Base-by-base conservation (phyloP, 2,113 vertebrate genomes). In the Macrotis lagotis region DNA sequence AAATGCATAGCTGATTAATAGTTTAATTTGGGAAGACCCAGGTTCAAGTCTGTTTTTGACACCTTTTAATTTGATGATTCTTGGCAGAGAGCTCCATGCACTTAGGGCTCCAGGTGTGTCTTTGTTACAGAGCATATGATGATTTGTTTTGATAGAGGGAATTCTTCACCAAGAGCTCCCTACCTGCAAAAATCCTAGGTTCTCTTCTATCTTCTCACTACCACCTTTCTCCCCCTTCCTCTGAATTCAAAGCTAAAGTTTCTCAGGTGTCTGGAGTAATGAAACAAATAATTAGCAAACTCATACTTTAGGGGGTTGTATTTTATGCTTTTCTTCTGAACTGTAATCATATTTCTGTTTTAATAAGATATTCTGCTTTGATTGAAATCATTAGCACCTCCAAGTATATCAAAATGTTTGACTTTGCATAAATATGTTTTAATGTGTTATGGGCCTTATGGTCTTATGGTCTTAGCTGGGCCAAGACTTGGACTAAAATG, bases 51-150 rank as follows among this genome's bases (percentile, higher is more conserved):
- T 83, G 44, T 19, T 24, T 74, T 83, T 22, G 66, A 44, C 66
- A 83, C 26, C 66, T n/a, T 22, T 16, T 83, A 44, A 44, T 44
- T 83, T 44, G 19, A 3, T 83, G 66, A 83, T 19, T 83, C 59
- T 74, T 31, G 53, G 37, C 24, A 83, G 14, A 8, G 16, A 16
- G n/a, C 37, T 74, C 37, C 19, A 74, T 28, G n/a, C 16, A 5
- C 14, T 74, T 6, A 74, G 37, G 3, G 14, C 0, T 37, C 37
- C 0, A n/a, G 12, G 12, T 0, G 1, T 1, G 31, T 37, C 7
- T 55, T 2, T 28, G 26, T 28, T n/a, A n/a, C 31, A 74, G 14
- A 74, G 37, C 4, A 22, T 22, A 44, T 83, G 16, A 16, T 83
- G 37, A 22, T n/a, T n/a, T 44, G 6, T 8, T 83, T 83, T 83